phyloP scores from a whole-genome alignment of 1,140 invertebrate species.

The Colletes latitarsis region DNA sequence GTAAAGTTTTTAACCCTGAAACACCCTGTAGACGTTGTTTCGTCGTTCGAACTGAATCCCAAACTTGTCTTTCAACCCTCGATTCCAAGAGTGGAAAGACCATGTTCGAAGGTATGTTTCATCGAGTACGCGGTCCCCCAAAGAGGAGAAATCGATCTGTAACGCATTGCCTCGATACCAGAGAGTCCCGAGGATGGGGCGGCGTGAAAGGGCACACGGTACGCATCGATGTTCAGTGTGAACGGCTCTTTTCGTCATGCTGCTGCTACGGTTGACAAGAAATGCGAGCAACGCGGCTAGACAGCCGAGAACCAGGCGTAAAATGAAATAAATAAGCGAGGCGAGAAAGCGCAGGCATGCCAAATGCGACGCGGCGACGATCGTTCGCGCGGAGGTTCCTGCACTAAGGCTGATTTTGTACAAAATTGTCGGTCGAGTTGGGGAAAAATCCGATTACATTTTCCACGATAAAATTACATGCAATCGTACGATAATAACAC shows the following conservation, averaged over 20 bases:
- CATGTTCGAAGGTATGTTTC: no score
- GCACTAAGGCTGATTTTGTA: no score
- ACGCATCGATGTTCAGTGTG: background rate
- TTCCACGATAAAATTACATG: no score
- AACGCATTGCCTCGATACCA: constrained; percentile 1
- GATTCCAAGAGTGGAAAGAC: no score
- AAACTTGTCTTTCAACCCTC: no score
- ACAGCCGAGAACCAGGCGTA: constrained; percentile 24
- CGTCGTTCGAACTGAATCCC: no score
- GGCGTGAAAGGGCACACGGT: no score
- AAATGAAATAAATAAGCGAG: constrained; percentile 35
- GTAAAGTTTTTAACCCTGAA: no score
- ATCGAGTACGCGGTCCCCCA: background rate
- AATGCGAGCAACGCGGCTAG: constrained; percentile 13
- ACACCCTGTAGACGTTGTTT: no score
- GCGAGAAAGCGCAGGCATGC: constrained; percentile 53
- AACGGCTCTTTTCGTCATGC: background rate
- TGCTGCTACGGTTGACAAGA: background rate
- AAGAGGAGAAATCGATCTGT: background rate
- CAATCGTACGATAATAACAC: no score
- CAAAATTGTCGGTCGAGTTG: no score
- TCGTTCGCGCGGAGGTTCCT: constrained; percentile 20
- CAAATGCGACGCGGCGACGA: constrained; percentile 35
- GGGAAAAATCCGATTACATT: no score
- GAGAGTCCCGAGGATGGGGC: background rate